These are phyloP conservation scores for Araneus ventricosus DNA, from an alignment of 1,140 invertebrate genomes.

Conservation along the genomic window DNA sequence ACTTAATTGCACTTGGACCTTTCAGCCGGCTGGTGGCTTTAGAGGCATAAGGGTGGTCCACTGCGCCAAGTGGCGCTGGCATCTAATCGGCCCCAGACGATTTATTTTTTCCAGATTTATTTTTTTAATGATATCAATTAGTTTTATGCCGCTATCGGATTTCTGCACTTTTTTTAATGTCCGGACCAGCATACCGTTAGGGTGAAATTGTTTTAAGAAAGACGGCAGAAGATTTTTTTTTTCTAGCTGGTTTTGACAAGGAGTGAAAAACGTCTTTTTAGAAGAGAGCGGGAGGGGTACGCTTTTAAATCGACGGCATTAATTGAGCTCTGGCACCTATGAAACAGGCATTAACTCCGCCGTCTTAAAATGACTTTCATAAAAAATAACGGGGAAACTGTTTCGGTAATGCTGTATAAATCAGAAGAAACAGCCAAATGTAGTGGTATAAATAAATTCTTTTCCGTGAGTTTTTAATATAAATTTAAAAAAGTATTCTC, in stretches of 20 bases:
- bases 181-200: slow-evolving; percentile 52
- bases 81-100: slow-evolving; percentile 63
- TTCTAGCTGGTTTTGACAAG: slow-evolving; percentile 64
- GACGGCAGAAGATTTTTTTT: slow-evolving; percentile 29
- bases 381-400: slow-evolving; percentile 25
- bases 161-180: slow-evolving; percentile 55
- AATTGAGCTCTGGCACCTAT: slow-evolving; percentile 57
- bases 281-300: slow-evolving; percentile 28
- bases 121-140: slow-evolving; percentile 76
- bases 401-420: slow-evolving; percentile 43
- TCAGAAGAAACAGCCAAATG: neutral
- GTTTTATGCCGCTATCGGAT: slow-evolving; percentile 70
- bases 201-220: slow-evolving; percentile 66
- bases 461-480: neutral
- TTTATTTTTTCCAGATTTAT: slow-evolving; percentile 74
- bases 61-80: slow-evolving; percentile 65
- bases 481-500: no score
- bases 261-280: slow-evolving; percentile 72
- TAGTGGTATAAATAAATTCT: neutral
- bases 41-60: slow-evolving; percentile 51
- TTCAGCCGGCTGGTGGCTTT: slow-evolving; percentile 65
- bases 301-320: slow-evolving; percentile 66
- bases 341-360: slow-evolving; percentile 56
- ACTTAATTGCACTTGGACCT: slow-evolving; percentile 69
- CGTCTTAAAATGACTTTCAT: slow-evolving; percentile 36